Percentiles rank a stretch among this genome's conserved stretches.
These are phyloP conservation scores for Dendrocincla tyrannina DNA, from an alignment of 2,797 vertebrate species.

Conservation along the genomic window DNA sequence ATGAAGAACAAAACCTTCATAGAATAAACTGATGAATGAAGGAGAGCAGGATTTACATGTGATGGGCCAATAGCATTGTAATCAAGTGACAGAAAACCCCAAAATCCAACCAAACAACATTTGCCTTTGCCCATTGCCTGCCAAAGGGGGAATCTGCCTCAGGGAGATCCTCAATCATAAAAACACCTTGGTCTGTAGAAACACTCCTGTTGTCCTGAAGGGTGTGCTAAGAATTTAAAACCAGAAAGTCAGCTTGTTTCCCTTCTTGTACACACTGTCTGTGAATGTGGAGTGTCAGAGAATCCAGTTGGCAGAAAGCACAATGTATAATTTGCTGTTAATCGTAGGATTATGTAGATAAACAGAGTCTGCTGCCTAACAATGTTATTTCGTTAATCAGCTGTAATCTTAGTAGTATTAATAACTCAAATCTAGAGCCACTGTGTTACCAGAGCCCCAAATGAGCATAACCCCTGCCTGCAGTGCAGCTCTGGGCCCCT, in stretches of 20 bases:
- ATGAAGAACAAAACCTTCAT: neutral
- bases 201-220: neutral
- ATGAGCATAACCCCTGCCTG: neutral
- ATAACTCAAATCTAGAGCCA: neutral
- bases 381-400: slow-evolving; percentile 9
- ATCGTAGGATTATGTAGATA: slow-evolving; percentile 24
- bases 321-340: neutral
- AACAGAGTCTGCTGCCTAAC: neutral
- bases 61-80: neutral
- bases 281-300: neutral
- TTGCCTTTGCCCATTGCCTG: neutral
- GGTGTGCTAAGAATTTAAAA: neutral
- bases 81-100: neutral
- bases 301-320: neutral
- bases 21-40: neutral
- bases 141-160: neutral
- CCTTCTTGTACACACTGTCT: fast-evolving
- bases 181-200: neutral
- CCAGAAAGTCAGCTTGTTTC: neutral
- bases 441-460: neutral
- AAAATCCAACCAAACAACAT: neutral
- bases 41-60: neutral
- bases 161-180: neutral
- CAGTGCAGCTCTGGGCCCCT: neutral
- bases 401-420: slow-evolving; percentile 4